Conservation (phyloP, 2,797 vertebrate genomes). For the Hydrocynus forskahlii region DNA sequence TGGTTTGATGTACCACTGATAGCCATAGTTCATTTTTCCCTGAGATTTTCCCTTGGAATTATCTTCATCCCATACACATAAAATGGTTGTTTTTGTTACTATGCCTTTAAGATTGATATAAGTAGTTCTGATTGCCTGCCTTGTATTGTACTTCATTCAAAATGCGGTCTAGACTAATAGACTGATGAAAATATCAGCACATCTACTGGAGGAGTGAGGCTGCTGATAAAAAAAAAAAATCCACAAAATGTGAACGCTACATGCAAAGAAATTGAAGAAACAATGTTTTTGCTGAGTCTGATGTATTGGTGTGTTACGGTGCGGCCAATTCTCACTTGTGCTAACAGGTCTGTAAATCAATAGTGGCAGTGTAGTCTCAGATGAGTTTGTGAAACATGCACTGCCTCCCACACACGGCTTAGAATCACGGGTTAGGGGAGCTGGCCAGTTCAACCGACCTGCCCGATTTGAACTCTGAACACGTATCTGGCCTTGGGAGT, state of each 20-base stretch:
- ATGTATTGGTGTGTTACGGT: not conserved
- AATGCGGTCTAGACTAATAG: too few relatives aligned
- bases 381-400: slow-evolving; percentile 27
- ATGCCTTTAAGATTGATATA: too few relatives aligned
- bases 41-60: too few relatives aligned
- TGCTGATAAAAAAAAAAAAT: not conserved
- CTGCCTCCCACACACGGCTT: slow-evolving; percentile 10
- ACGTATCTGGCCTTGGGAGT: slow-evolving; percentile 41
- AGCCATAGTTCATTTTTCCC: too few relatives aligned
- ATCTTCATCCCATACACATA: too few relatives aligned
- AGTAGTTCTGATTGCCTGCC: too few relatives aligned
- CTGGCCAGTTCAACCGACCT: slow-evolving; percentile 2
- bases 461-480: slow-evolving; percentile 17
- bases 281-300: not conserved
- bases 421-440: slow-evolving; percentile 21
- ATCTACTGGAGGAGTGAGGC: slow-evolving; percentile 39
- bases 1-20: too few relatives aligned
- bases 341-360: slow-evolving; percentile 46
- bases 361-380: slow-evolving; percentile 19
- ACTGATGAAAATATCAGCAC: not conserved
- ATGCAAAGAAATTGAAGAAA: not conserved
- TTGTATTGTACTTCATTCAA: too few relatives aligned
- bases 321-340: slow-evolving; percentile 29
- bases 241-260: not conserved
- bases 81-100: too few relatives aligned